Evolutionary conservation across 1,140 invertebrate genomes (phyloP).

Genomic region (Chrysoperla carnea): DNA sequence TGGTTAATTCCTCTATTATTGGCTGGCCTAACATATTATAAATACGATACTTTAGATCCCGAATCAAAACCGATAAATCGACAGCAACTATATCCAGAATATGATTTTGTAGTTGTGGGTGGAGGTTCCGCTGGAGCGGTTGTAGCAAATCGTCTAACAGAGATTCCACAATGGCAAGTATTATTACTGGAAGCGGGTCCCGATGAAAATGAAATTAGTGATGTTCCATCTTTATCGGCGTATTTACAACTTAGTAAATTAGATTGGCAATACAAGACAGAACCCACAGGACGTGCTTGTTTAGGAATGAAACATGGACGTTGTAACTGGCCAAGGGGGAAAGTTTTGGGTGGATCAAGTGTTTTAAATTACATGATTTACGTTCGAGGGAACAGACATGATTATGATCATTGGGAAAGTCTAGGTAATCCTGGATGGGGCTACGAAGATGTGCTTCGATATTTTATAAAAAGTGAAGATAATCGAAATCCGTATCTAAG

Average conservation of each 20-base stretch:
- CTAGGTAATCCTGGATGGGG: constrained; percentile 78
- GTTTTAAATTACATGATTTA: constrained; percentile 94
- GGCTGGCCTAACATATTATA: constrained; percentile 63
- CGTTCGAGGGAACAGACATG: constrained; percentile 62
- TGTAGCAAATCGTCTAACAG: constrained; percentile 74
- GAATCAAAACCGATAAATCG: constrained; percentile 48
- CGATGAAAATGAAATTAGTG: constrained; percentile 79
- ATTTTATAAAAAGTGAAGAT: constrained; percentile 81
- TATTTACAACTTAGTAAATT: constrained; percentile 74
- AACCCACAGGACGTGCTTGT: constrained; percentile 66
- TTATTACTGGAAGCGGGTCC: constrained; percentile 82
- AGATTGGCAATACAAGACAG: constrained; percentile 86
- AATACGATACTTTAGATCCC: constrained; percentile 64
- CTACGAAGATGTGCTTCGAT: constrained; percentile 71
- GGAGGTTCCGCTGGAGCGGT: constrained; percentile 88
- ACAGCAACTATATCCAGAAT: constrained; percentile 35
- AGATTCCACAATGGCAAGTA: constrained; percentile 57
- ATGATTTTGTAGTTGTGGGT: constrained; percentile 77
- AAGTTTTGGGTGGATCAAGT: constrained; percentile 75
- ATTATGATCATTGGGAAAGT: constrained; percentile 83
- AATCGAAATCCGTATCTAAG: constrained; percentile 65
- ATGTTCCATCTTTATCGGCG: constrained; percentile 72
- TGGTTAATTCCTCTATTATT: constrained; percentile 69
- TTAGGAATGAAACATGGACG: constrained; percentile 49
- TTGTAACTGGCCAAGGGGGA: constrained; percentile 72